Conservation (phyloP, 2,113 vertebrate genomes). For the Hemiprocne comata region DNA sequence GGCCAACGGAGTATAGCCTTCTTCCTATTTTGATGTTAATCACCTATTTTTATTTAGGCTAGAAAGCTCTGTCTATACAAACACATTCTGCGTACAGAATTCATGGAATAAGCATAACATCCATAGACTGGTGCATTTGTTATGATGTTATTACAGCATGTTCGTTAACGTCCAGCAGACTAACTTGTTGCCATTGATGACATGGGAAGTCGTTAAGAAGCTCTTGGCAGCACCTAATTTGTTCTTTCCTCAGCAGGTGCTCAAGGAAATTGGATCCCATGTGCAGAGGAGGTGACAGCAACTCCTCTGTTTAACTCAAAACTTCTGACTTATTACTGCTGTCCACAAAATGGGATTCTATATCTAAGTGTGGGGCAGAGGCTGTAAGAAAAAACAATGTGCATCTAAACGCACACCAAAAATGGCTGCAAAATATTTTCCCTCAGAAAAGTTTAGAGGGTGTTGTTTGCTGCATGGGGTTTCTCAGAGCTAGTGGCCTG, state of each 20-base stretch:
- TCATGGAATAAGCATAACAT: background rate
- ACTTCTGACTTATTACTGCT: constrained; percentile 29
- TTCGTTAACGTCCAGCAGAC: constrained; percentile 63
- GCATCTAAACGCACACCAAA: background rate
- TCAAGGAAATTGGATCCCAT: constrained; percentile 50
- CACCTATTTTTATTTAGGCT: constrained; percentile 22
- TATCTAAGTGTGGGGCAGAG: background rate
- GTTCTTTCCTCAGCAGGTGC: constrained; percentile 54
- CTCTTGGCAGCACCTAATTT: constrained; percentile 57
- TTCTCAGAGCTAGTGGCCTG: background rate
- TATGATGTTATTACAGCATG: background rate
- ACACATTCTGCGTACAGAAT: background rate
- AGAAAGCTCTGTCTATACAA: background rate
- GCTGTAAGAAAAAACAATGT: background rate
- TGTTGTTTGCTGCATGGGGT: background rate
- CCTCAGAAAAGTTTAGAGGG: background rate
- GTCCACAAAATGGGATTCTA: constrained; percentile 6
- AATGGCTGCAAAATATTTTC: background rate
- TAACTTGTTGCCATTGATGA: constrained; percentile 59
- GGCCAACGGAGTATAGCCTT: background rate
- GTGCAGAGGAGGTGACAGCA: background rate
- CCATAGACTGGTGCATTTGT: background rate
- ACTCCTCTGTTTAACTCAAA: constrained; percentile 26
- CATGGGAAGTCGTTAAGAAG: constrained; percentile 53
- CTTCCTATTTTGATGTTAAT: constrained; percentile 18